Conservation (phyloP, 2,888 invertebrate species). For the Hoplodrina blanda region DNA sequence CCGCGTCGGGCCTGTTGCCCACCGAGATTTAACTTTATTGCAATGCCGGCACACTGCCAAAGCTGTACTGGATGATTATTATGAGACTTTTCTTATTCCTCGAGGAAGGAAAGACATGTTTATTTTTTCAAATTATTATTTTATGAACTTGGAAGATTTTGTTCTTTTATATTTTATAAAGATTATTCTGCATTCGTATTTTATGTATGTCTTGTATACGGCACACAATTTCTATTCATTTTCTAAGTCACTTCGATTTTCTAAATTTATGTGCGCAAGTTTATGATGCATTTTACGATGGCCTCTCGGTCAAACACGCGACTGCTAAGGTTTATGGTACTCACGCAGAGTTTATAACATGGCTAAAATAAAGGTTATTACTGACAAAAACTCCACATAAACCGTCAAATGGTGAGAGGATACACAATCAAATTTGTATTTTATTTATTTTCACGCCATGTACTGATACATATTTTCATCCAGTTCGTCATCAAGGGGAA, state of each 20-base stretch:
- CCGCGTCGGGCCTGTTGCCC: slow-evolving; percentile 75
- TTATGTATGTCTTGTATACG: slow-evolving; percentile 46
- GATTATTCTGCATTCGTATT: slow-evolving; percentile 48
- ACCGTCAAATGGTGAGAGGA: slow-evolving; percentile 40
- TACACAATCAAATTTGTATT: slow-evolving; percentile 53
- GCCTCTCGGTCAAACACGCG: slow-evolving; percentile 87
- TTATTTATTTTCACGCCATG: slow-evolving; percentile 45
- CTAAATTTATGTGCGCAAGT: slow-evolving; percentile 83
- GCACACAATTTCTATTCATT: slow-evolving; percentile 74
- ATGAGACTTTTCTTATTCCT: slow-evolving; percentile 75
- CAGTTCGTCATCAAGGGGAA: slow-evolving; percentile 74
- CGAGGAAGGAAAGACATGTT: slow-evolving; percentile 58
- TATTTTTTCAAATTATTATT: slow-evolving; percentile 59
- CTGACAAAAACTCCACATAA: slow-evolving; percentile 58
- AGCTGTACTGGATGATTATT: slow-evolving; percentile 78
- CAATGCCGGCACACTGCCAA: slow-evolving; percentile 81
- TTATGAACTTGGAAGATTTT: slow-evolving; percentile 49
- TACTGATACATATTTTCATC: slow-evolving; percentile 66
- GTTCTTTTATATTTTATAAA: slow-evolving; percentile 47
- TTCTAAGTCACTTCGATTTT: slow-evolving; percentile 80
- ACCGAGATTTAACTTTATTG: slow-evolving; percentile 82
- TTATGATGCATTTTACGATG: slow-evolving; percentile 87
- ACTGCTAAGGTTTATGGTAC: slow-evolving; percentile 82
- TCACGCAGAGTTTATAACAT: slow-evolving; percentile 82
- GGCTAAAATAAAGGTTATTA: slow-evolving; percentile 78